phyloP scores from a whole-genome alignment of 2,888 invertebrate species.

The Thymelicus lineola region DNA sequence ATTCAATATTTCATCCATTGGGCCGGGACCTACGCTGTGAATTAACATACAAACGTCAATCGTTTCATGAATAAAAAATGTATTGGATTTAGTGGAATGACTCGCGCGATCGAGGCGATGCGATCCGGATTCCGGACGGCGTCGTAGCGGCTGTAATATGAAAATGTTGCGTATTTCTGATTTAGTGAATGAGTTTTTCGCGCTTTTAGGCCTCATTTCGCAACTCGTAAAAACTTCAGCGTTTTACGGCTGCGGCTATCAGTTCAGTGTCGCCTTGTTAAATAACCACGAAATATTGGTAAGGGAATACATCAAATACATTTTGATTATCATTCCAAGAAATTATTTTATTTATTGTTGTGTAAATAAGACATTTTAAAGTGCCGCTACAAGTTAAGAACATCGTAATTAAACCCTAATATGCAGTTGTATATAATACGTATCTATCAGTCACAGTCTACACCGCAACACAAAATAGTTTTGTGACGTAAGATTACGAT shows the following conservation, averaged over 20 bases:
- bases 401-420: too few species aligned
- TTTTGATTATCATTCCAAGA: too few species aligned
- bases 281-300: not conserved
- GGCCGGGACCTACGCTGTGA: constrained; percentile 77
- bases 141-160: constrained; percentile 65
- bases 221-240: constrained; percentile 40
- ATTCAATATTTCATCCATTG: constrained; percentile 84
- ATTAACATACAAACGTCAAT: constrained; percentile 86
- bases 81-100: constrained; percentile 84
- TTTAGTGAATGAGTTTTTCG: constrained; percentile 43
- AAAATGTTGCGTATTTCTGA: constrained; percentile 57
- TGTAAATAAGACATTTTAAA: too few species aligned
- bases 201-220: constrained; percentile 40
- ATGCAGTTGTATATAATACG: too few species aligned
- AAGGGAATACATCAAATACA: too few species aligned
- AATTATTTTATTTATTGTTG: too few species aligned
- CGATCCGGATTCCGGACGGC: constrained; percentile 55
- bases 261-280: not conserved
- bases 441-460: too few species aligned
- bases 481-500: too few species aligned
- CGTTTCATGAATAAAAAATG: constrained; percentile 85
- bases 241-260: constrained; percentile 19
- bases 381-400: too few species aligned
- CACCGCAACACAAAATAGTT: too few species aligned
- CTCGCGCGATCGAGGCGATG: constrained; percentile 68